Conservation (phyloP, 53 echinoderm and acorn worm genomes). For the Glandiceps talaboti region DNA sequence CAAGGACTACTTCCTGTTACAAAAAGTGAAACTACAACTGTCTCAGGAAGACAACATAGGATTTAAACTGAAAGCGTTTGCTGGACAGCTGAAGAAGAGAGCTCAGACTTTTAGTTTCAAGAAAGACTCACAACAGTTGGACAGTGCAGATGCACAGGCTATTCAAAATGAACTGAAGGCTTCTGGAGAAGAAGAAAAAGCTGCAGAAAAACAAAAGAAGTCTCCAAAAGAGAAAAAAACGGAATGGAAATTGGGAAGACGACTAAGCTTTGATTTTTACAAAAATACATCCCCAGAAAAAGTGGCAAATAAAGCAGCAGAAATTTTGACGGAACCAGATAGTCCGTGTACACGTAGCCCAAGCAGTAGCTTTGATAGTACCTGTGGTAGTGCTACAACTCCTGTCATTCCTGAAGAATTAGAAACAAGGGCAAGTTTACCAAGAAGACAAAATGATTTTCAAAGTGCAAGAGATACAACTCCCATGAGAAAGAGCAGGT, state of each 20-base stretch:
- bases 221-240: neutral
- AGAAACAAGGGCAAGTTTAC: neutral
- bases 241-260: neutral
- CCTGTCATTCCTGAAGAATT: neutral
- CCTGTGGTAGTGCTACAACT: neutral
- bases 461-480: neutral
- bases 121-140: neutral
- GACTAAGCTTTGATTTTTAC: neutral
- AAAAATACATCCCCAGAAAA: neutral
- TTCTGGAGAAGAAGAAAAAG: neutral
- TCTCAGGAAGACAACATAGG: neutral
- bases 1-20: slow-evolving; percentile 52
- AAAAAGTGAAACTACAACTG: slow-evolving; percentile 37
- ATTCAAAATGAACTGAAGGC: neutral
- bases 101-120: neutral
- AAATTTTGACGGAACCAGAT: neutral
- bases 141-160: neutral
- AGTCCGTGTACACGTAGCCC: neutral
- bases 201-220: neutral
- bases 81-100: neutral
- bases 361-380: neutral
- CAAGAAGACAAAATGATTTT: neutral
- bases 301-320: neutral
- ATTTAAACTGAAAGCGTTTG: neutral
- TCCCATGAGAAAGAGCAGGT: neutral